Percentiles rank a stretch among this genome's conserved stretches.
phyloP scores from a whole-genome alignment of 2,888 invertebrate genomes.

The Brachyptera risi region DNA sequence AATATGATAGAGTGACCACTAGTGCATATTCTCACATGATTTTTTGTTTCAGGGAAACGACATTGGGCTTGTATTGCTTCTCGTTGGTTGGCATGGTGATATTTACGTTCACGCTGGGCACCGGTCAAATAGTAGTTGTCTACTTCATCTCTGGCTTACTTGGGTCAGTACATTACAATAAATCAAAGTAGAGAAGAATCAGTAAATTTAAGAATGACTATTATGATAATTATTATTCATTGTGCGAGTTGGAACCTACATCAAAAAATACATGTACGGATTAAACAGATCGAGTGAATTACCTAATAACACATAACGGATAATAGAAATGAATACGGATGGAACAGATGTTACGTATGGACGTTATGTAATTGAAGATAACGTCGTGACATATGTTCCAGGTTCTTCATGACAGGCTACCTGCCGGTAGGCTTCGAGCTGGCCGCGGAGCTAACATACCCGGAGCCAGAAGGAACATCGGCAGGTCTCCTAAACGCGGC shows the following conservation, averaged over 20 bases:
- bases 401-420: slow-evolving; percentile 99
- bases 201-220: no score
- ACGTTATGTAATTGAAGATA: no score
- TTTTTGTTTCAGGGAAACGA: slow-evolving; percentile 75
- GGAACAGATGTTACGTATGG: no score
- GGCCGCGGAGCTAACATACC: slow-evolving; percentile 95
- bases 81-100: slow-evolving; percentile 89
- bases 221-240: no score
- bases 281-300: no score
- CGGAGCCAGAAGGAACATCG: slow-evolving; percentile 95
- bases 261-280: no score
- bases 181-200: no score
- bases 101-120: slow-evolving; percentile 83
- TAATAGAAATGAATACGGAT: no score
- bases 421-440: slow-evolving; percentile 97
- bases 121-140: slow-evolving; percentile 72
- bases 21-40: no score
- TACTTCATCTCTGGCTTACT: slow-evolving; percentile 81
- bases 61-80: slow-evolving; percentile 82
- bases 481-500: slow-evolving; percentile 94
- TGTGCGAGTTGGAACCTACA: no score
- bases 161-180: slow-evolving; percentile 64
- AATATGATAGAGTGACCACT: no score
- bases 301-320: no score
- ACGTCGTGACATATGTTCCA: slow-evolving; percentile 52